Evolutionary conservation across 2,888 invertebrate species (phyloP).

Genomic region (Arge pagana): DNA sequence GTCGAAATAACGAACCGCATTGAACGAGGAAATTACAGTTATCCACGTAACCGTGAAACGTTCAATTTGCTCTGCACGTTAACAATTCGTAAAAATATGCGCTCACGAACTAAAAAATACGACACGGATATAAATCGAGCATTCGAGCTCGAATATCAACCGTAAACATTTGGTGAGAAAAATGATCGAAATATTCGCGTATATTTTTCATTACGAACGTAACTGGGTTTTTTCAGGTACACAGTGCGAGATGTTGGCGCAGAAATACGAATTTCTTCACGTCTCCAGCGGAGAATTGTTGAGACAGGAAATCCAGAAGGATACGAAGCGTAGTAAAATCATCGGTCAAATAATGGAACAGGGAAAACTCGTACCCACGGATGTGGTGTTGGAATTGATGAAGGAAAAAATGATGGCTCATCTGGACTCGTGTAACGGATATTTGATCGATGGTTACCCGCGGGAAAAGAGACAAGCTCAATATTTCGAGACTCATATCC

Average conservation of each 20-base stretch:
- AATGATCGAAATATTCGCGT: too few species aligned
- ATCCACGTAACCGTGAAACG: too few species aligned
- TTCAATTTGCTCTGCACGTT: too few species aligned
- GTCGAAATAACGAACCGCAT: too few species aligned
- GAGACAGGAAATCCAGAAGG: conserved; percentile 14
- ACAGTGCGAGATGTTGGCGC: conserved; percentile 27
- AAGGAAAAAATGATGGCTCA: conserved; percentile 61
- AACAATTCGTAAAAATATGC: too few species aligned
- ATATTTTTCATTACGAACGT: too few species aligned
- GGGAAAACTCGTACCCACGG: conserved; percentile 38
- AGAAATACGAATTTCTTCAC: conserved; percentile 32
- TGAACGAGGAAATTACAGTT: too few species aligned
- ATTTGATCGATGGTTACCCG: conserved; percentile 68
- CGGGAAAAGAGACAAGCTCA: conserved; percentile 64
- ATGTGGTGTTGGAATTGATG: conserved; percentile 63
- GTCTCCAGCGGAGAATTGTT: conserved; percentile 29
- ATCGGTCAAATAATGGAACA: conserved; percentile 9
- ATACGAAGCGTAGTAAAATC: conserved; percentile 3
- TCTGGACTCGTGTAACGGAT: conserved; percentile 60
- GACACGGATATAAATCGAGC: too few species aligned
- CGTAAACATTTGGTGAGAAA: too few species aligned
- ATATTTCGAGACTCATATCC: conserved; percentile 63
- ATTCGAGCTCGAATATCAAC: too few species aligned
- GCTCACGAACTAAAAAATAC: too few species aligned
- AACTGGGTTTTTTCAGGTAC: too few species aligned